Evolutionary conservation across 2,797 vertebrate genomes (phyloP).

Genomic region (Tamandua tetradactyla): DNA sequence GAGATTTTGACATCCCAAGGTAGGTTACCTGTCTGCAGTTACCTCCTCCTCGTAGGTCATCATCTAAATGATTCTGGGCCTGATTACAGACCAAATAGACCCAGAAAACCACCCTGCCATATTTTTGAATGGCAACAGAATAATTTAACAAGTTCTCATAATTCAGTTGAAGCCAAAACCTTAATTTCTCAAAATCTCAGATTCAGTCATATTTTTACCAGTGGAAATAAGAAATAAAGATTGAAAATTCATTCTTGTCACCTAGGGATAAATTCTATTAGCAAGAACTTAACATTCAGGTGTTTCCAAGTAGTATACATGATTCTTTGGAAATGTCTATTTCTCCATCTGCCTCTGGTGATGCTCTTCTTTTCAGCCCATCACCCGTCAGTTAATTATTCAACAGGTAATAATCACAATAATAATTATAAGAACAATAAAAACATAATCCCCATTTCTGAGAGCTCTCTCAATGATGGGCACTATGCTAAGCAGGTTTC

Average conservation of each 20-base stretch:
- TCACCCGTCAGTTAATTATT: neutral
- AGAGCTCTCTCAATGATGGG: neutral
- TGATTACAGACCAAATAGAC: neutral
- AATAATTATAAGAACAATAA: neutral
- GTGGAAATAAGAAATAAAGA: neutral
- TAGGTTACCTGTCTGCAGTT: neutral
- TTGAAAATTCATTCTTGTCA: neutral
- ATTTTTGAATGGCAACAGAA: neutral
- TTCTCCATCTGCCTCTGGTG: neutral
- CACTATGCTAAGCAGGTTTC: neutral
- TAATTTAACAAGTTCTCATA: neutral
- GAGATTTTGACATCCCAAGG: neutral
- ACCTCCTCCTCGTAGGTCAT: neutral
- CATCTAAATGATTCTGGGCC: neutral
- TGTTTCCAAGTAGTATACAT: neutral
- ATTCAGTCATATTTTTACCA: neutral
- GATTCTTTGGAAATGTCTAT: neutral
- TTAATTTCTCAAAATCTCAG: conserved; percentile 10
- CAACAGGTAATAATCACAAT: neutral
- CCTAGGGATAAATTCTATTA: neutral
- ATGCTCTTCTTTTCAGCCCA: neutral
- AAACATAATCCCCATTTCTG: neutral
- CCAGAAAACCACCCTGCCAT: neutral
- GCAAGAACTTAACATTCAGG: neutral
- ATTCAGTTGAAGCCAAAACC: neutral